Conservation (phyloP, 2,797 vertebrate species). For the Numenius phaeopus region DNA sequence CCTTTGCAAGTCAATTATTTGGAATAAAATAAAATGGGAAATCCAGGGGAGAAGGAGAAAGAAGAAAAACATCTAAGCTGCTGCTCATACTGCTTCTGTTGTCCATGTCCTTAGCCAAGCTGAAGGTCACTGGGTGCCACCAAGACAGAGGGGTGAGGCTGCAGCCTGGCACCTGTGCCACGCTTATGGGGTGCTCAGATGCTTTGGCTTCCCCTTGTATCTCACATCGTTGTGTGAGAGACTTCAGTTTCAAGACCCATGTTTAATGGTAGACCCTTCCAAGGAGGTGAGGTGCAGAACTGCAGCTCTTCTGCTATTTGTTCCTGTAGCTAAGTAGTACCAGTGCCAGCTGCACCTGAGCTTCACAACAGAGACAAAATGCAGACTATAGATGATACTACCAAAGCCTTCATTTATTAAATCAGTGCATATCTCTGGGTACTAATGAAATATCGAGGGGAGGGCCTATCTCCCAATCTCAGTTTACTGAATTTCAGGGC, state of each 20-base stretch:
- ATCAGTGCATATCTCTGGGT: not conserved
- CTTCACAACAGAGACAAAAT: not conserved
- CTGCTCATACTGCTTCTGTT: not conserved
- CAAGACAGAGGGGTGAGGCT: not conserved
- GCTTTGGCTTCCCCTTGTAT: not conserved
- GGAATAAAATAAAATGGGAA: not conserved
- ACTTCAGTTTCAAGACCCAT: not conserved
- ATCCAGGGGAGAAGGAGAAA: not conserved
- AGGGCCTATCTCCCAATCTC: not conserved
- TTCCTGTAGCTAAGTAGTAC: not conserved
- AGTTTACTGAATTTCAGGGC: not conserved
- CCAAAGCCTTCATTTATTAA: not conserved
- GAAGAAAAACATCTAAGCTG: not conserved
- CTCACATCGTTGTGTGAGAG: not conserved
- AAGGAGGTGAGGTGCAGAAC: not conserved
- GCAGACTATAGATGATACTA: not conserved
- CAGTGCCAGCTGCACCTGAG: not conserved
- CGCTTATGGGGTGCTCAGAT: accelerated
- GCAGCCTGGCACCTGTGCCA: accelerated
- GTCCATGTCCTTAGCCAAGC: not conserved
- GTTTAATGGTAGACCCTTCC: not conserved
- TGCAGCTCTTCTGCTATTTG: not conserved
- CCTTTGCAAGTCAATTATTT: not conserved
- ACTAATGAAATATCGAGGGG: not conserved
- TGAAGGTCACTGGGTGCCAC: not conserved